Evolutionary conservation across 2,113 vertebrate genomes (phyloP), one percentile per base, ranked within the genome.

Genomic region (Vireo altiloquus): DNA sequence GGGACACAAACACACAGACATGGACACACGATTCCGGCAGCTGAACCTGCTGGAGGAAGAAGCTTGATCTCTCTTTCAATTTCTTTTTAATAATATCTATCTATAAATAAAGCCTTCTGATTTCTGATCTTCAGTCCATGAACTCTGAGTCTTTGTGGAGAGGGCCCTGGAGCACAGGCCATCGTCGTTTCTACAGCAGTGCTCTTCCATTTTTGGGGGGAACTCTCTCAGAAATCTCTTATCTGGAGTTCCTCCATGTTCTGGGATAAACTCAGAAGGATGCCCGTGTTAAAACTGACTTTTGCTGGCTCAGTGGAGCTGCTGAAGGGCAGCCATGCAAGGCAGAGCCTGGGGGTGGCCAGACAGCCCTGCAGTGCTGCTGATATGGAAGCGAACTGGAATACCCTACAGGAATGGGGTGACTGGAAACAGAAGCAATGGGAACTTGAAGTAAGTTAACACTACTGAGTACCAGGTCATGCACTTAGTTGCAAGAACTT

Each of bases 231-330:
- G 35, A 56, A 69, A 18, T 35, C 57, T 50, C 24, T 22, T 17
- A 18, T 25, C 20, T 14, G 31, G 27, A 61, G n/a, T 2, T 44
- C 13, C n/a, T 30, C 13, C 2, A 0, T 5, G 23, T 13, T 59
- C 42, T 3, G 2, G 42, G 44, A 64, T 33, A 57, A 87, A 65
- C 22, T 24, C 27, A 60, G 31, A 42, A 23, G 10, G 39, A 39
- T 6, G 9, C 24, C 6, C 13, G 2, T 1, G 7, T 28, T 56
- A 42, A 92, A 47, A 56, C 0, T 22, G 28, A 10, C 16, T 80
- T 80, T 47, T 5, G 1, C 5, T 1, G 5, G 49, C 0, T 2
- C 39, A 8, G 35, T 1, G 30, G 61, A 25, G 42, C 1, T 79
- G 70, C 57, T 52, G 72, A 17, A 9, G 35, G 31, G 65, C 1